phyloP scores from a whole-genome alignment of 2,888 invertebrate species.

The Epirrita christyi region DNA sequence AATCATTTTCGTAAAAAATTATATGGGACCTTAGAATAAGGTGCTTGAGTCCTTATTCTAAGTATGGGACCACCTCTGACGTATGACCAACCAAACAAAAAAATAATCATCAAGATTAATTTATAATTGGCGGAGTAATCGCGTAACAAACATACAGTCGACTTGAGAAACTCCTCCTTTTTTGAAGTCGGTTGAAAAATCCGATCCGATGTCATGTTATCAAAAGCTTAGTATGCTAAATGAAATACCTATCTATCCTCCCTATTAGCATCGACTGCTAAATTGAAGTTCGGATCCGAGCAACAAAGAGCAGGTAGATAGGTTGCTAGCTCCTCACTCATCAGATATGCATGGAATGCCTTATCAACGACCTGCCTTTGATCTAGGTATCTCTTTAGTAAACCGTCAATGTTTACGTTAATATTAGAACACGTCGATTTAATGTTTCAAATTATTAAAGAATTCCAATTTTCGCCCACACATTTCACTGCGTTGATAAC shows the following conservation, averaged over 20 bases:
- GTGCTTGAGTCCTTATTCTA: too few species aligned
- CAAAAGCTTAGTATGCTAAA: not conserved
- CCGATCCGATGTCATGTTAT: not conserved
- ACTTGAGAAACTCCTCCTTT: too few species aligned
- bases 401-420: slow-evolving; percentile 9
- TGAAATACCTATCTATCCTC: not conserved
- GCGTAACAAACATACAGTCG: too few species aligned
- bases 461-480: slow-evolving; percentile 3
- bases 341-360: slow-evolving; percentile 39
- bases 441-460: slow-evolving; percentile 13
- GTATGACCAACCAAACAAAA: too few species aligned
- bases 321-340: slow-evolving; percentile 12
- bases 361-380: slow-evolving; percentile 37
- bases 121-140: too few species aligned
- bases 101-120: too few species aligned
- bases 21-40: too few species aligned
- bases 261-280: not conserved
- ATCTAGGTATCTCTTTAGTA: slow-evolving; percentile 23
- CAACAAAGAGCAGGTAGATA: slow-evolving; percentile 8
- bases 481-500: not conserved
- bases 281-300: slow-evolving; percentile 1
- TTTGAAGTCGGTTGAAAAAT: too few species aligned
- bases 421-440: not conserved
- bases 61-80: too few species aligned
- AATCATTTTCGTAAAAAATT: too few species aligned